Evolutionary conservation across 2,888 invertebrate species (phyloP), one percentile per base, ranked within the genome.

Genomic region (Stictocephala bisonia): DNA sequence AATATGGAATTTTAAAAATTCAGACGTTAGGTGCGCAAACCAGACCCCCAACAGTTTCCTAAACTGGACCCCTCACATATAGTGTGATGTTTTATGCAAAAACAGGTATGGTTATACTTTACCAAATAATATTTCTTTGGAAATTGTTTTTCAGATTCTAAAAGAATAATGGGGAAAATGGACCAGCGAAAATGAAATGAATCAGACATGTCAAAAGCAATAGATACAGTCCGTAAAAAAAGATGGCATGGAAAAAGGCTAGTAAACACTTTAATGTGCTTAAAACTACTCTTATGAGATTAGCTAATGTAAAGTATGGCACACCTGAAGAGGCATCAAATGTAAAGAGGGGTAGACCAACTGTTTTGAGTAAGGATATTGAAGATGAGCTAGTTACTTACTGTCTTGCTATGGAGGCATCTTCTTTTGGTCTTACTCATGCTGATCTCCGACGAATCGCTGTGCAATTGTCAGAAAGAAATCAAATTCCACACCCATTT

Each of bases 401-500:
- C 51, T 70, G 50, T 13, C 53, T 75, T 18, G 73, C 29, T 24
- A 73, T 76, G 73, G 76, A 76, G 41, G 44, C 22, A 24, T 41
- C n/a, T 26, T 76, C 64, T 67, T 72, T 48, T 68, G 74, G 71
- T 22, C 58, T 76, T 26, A 68, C 53, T 27, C 31, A 40, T 41
- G 31, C 27, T 51, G 74, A 75, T 24, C 51, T 75, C 31, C 53
- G 53, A 27, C 72, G 74, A 29, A 50, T 77, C 68, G 76, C 77
- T 0, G 58, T 71, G 15, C 60, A 74, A 27, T n/a, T 77, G 50
- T 72, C 73, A 41, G 35, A 72, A 18, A 60, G 50, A 50, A 77
- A 77, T 72, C 75, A 77, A 24, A 31, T 77, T 26, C 22, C 31
- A 56, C 76, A 75, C 71, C 73, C 68, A 77, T 77, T 51, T 66